phyloP scores from a whole-genome alignment of 2,888 invertebrate genomes.

The Brachyptera putata region DNA sequence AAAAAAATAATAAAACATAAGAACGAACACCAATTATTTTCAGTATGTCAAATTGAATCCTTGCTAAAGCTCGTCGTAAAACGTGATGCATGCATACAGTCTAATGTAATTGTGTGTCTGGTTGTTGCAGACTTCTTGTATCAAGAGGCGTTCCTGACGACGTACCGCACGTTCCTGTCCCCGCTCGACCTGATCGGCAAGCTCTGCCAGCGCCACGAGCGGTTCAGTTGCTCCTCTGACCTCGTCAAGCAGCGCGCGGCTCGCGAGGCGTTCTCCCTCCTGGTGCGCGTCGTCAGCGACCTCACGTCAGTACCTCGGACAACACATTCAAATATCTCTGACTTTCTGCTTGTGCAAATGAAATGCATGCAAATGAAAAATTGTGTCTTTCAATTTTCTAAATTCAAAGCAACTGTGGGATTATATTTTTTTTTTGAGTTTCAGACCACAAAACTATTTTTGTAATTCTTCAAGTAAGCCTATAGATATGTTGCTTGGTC shows the following conservation, averaged over 20 bases:
- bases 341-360: too few species aligned
- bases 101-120: too few species aligned
- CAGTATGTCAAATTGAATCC: too few species aligned
- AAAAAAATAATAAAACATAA: too few species aligned
- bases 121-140: conserved; percentile 75
- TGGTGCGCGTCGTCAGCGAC: conserved; percentile 93
- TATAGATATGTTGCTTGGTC: neutral
- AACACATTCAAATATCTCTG: too few species aligned
- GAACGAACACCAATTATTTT: too few species aligned
- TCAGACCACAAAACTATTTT: neutral
- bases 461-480: neutral
- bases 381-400: too few species aligned
- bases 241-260: conserved; percentile 69
- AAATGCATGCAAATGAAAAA: too few species aligned
- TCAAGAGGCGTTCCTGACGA: conserved; percentile 97
- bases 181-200: conserved; percentile 83
- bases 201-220: conserved; percentile 72
- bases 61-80: too few species aligned
- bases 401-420: too few species aligned
- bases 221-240: conserved; percentile 63
- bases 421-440: neutral
- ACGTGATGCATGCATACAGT: too few species aligned
- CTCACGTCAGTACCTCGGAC: conserved; percentile 79
- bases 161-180: conserved; percentile 92
- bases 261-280: conserved; percentile 83